Evolutionary conservation across 2,113 vertebrate genomes (phyloP).

Genomic region (Thamnaconus septentrionalis): DNA sequence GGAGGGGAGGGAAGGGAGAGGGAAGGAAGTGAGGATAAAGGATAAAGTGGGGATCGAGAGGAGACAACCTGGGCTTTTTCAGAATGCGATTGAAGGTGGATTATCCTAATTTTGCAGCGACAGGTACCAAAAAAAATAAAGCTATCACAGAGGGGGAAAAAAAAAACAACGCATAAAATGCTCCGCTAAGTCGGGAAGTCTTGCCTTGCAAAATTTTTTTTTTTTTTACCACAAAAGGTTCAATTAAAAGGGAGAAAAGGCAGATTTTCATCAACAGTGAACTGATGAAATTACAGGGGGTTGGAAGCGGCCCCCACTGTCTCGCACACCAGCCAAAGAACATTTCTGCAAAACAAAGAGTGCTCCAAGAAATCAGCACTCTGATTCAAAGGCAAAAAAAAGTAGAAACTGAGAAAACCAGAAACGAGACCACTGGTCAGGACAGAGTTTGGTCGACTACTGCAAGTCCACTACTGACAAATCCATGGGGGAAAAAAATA

Average conservation of each 20-base stretch:
- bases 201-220: too few species aligned
- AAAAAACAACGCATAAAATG: slow-evolving; percentile 1
- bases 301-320: too few species aligned
- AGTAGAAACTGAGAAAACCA: background rate
- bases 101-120: slow-evolving; percentile 37
- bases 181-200: too few species aligned
- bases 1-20: slow-evolving; percentile 49
- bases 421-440: background rate
- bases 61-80: slow-evolving; percentile 28
- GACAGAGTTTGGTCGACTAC: too few species aligned
- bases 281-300: background rate
- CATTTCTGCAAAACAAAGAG: background rate
- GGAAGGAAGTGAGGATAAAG: slow-evolving; percentile 62
- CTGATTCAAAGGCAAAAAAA: background rate
- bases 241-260: background rate
- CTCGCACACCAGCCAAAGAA: background rate
- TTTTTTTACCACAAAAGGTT: too few species aligned
- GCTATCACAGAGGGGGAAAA: background rate
- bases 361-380: background rate
- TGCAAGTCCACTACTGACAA: too few species aligned
- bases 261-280: background rate
- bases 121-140: slow-evolving; percentile 21
- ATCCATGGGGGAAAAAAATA: too few species aligned
- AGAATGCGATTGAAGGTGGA: slow-evolving; percentile 25
- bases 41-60: slow-evolving; percentile 39